Percentiles rank a stretch among this genome's conserved stretches.
Conservation (phyloP, 2,797 vertebrate species). For the Centroberyx gerrardi region DNA sequence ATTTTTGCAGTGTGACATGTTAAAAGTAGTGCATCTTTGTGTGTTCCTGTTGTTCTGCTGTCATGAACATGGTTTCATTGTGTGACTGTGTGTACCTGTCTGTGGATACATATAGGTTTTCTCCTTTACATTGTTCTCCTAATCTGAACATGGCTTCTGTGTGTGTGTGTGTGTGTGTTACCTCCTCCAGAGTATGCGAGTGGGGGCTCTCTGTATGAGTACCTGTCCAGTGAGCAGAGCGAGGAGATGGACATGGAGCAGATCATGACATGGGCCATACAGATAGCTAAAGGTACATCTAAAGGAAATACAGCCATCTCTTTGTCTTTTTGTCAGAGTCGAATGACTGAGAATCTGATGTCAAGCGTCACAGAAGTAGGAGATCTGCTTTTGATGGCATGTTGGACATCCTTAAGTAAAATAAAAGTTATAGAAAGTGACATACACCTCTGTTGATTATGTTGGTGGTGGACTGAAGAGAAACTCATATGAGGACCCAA, state of each 20-base stretch:
- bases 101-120: not conserved
- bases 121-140: not conserved
- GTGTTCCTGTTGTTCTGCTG: not conserved
- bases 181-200: constrained; percentile 91
- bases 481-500: no score
- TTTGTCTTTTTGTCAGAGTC: not conserved
- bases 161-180: constrained; percentile 34
- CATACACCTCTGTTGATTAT: no score
- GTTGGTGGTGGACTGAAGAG: no score
- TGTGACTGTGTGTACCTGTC: no score
- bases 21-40: no score
- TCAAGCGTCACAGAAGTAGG: no score
- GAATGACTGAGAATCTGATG: not conserved
- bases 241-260: constrained; percentile 99
- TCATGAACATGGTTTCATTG: no score
- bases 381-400: no score
- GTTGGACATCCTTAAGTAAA: no score
- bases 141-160: not conserved
- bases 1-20: no score
- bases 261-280: constrained; percentile 97
- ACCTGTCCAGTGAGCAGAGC: constrained; percentile 96
- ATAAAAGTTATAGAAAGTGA: no score
- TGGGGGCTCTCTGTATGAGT: constrained; percentile 95
- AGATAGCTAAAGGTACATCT: constrained; percentile 95
- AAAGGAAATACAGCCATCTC: not conserved